A percentile compares a stretch with the other conserved stretches of the same genome.
Conservation (phyloP, 2,113 vertebrate species). For the Rhinoptilus africanus region DNA sequence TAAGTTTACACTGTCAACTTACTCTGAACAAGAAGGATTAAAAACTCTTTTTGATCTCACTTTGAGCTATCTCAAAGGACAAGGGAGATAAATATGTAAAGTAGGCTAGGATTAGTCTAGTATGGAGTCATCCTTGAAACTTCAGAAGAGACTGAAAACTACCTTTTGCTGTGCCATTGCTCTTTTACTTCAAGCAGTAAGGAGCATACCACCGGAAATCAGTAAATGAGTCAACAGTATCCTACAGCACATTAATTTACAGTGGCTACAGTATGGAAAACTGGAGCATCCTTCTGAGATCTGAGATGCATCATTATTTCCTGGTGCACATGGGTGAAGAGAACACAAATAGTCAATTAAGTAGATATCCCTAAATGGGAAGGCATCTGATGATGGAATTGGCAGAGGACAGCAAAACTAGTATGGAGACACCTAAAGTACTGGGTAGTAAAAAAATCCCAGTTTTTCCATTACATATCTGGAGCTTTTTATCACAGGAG, state of each 20-base stretch:
- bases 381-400: background rate
- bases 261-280: background rate
- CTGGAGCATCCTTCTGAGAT: background rate
- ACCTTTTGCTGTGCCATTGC: background rate
- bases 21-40: slow-evolving; percentile 6
- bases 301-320: background rate
- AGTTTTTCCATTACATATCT: background rate
- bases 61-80: background rate
- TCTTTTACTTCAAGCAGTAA: background rate
- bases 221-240: background rate
- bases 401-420: background rate
- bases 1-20: slow-evolving; percentile 24
- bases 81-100: slow-evolving; percentile 4
- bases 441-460: background rate
- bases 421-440: background rate
- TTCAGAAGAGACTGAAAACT: background rate
- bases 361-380: background rate
- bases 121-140: background rate
- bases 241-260: background rate
- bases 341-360: background rate
- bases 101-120: background rate
- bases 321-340: background rate
- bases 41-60: slow-evolving; percentile 32
- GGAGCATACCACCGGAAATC: background rate
- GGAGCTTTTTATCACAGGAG: background rate